A percentile compares a stretch with the other conserved stretches of the same genome.
Conservation (phyloP, 2,113 vertebrate genomes). For the Scartelaos histophorus region DNA sequence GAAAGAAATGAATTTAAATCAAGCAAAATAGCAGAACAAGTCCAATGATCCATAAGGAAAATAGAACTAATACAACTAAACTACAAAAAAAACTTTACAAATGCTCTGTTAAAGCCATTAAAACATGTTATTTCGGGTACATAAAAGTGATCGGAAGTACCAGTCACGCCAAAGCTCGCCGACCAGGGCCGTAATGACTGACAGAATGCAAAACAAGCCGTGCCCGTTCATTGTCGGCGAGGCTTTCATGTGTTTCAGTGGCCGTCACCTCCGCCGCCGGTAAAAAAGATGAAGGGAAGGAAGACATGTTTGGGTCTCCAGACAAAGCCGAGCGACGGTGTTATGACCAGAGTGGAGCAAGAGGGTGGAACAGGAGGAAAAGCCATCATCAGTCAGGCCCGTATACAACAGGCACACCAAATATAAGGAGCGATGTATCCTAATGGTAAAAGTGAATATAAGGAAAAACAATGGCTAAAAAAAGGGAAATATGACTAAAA, state of each 20-base stretch:
- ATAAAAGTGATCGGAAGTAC: not conserved
- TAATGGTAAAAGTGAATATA: not conserved
- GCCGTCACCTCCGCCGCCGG: slow-evolving; percentile 49
- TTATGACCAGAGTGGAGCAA: slow-evolving; percentile 57
- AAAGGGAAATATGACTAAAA: no score
- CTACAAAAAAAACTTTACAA: no score
- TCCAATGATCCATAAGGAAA: no score
- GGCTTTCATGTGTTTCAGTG: slow-evolving; percentile 50
- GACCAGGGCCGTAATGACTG: not conserved
- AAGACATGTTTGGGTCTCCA: slow-evolving; percentile 64
- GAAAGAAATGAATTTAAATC: not conserved
- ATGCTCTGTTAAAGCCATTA: not conserved
- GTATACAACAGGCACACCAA: slow-evolving; percentile 1
- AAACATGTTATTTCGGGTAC: not conserved
- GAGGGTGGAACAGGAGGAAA: slow-evolving; percentile 55
- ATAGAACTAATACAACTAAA: not conserved
- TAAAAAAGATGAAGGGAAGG: slow-evolving; percentile 56
- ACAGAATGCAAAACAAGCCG: slow-evolving; percentile 42
- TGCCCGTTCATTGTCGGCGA: slow-evolving; percentile 48
- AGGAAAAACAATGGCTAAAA: no score
- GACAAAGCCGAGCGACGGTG: slow-evolving; percentile 56
- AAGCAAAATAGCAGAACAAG: not conserved
- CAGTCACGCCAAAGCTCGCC: slow-evolving; percentile 1
- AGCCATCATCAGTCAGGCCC: slow-evolving; percentile 52
- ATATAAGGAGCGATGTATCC: not conserved